Base-by-base conservation (phyloP, 2,888 invertebrate genomes). In the Cyrtodaria siliqua region DNA sequence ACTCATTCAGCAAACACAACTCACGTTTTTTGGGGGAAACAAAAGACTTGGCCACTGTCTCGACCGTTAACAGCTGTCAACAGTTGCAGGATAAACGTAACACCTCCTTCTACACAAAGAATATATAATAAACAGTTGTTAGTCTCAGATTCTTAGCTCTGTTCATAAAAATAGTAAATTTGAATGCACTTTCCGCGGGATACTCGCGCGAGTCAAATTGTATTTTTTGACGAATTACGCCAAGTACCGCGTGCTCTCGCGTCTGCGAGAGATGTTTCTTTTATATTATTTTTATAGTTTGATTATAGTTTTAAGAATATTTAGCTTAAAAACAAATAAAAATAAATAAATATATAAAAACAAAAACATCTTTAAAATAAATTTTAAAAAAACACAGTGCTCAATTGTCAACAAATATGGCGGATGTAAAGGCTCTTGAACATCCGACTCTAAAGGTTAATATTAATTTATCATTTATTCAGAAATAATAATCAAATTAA, bases 341-440 rank as follows among this genome's bases (percentile, higher is more conserved):
- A 8, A 38, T 38, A 16, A 12, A 38, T 8, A 12, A 16, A 18
- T 44, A 6, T 44, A 20, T 16, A 9, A 44, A 44, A 38, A 38
- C 8, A 38, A 38, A 12, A 38, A 38, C 8, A 38, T 38, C 8
- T 12, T 18, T 44, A 44, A 20, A 18, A 44, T 44, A 9, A 18
- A 9, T 18, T 44, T 26, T 24, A 27, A 23, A 18, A 55, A 42
- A 55, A 2, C 0, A 26, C 24, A 42, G 38, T 24, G 33, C 16
- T 55, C n/a, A 33, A 64, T 24, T 33, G 20, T 53, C 14, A 38
- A 23, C 44, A 63, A 86, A 79, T 62, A 97, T 97, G 97, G 96
- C 97, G 92, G 98, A 98, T 94, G 95, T 98, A 79, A 98, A 97
- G 93, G 96, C 97, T 83, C 94, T 99, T 92, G 99, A 99, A 93